Evolutionary conservation across 2,888 invertebrate species (phyloP).

Genomic region (Nomada hirtipes): DNA sequence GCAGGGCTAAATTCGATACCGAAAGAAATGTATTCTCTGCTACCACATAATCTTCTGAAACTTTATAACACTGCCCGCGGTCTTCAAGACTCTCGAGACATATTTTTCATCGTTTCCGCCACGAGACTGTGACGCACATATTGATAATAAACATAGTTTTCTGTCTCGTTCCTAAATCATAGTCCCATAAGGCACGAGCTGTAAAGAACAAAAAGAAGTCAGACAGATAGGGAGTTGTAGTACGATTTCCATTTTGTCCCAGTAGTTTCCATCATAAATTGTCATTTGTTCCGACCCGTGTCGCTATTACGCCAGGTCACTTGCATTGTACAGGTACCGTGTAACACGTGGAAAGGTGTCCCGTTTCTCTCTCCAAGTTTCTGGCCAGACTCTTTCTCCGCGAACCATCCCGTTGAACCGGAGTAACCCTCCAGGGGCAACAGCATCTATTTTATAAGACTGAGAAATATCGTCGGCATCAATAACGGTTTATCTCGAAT

Average conservation of each 20-base stretch:
- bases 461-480: slow-evolving; percentile 81
- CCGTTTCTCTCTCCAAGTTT: slow-evolving; percentile 53
- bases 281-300: slow-evolving; percentile 56
- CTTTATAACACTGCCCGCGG: slow-evolving; percentile 4
- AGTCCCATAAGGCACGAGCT: slow-evolving; percentile 41
- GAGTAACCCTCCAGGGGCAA: slow-evolving; percentile 69
- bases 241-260: slow-evolving; percentile 36
- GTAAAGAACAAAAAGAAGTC: slow-evolving; percentile 29
- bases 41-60: background rate
- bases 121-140: slow-evolving; percentile 29
- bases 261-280: slow-evolving; percentile 70
- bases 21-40: no score
- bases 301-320: slow-evolving; percentile 30
- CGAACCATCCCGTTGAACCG: slow-evolving; percentile 61
- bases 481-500: slow-evolving; percentile 82
- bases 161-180: slow-evolving; percentile 56
- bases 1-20: no score
- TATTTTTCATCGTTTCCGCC: slow-evolving; percentile 42
- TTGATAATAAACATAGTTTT: slow-evolving; percentile 50
- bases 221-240: background rate
- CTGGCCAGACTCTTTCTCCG: slow-evolving; percentile 16
- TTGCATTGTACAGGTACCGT: slow-evolving; percentile 11
- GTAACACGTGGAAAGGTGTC: slow-evolving; percentile 40
- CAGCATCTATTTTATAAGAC: slow-evolving; percentile 79
- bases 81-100: slow-evolving; percentile 38